Conservation (phyloP, 2,797 vertebrate species). For the Vireo griseus region DNA sequence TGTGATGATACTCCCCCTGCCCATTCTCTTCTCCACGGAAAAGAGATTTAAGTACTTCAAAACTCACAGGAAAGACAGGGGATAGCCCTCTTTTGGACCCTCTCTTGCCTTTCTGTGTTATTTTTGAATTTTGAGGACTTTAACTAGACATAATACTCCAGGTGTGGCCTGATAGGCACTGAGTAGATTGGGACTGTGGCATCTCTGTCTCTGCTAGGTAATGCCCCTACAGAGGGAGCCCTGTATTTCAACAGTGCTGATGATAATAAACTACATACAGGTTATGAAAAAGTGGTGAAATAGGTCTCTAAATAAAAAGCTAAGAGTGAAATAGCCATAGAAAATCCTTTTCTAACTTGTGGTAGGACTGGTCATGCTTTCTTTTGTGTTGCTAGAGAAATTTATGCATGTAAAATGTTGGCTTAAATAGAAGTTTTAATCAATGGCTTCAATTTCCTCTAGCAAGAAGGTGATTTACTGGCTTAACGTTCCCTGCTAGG, state of each 20-base stretch:
- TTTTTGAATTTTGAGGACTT: background rate
- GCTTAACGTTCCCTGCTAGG: background rate
- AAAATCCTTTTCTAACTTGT: background rate
- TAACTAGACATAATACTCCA: background rate
- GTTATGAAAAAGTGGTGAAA: background rate
- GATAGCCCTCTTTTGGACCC: background rate
- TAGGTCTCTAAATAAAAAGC: background rate
- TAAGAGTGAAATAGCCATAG: background rate
- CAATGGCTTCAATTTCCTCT: background rate
- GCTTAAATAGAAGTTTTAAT: background rate
- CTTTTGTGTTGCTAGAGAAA: background rate
- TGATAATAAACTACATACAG: background rate
- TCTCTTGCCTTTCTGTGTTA: background rate
- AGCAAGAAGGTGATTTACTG: background rate
- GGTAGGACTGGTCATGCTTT: background rate
- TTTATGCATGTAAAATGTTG: background rate
- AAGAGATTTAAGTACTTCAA: background rate
- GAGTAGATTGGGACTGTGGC: background rate
- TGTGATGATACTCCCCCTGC: background rate
- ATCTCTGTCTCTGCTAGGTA: background rate
- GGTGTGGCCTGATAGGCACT: background rate
- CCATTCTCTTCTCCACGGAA: background rate
- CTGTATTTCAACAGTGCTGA: rapidly evolving
- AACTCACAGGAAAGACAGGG: background rate
- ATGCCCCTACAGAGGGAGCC: background rate